Percentiles rank a stretch among this genome's conserved stretches.
phyloP scores from a whole-genome alignment of 37 sponge, comb jelly and placozoan species.

The Beroe ovata region DNA sequence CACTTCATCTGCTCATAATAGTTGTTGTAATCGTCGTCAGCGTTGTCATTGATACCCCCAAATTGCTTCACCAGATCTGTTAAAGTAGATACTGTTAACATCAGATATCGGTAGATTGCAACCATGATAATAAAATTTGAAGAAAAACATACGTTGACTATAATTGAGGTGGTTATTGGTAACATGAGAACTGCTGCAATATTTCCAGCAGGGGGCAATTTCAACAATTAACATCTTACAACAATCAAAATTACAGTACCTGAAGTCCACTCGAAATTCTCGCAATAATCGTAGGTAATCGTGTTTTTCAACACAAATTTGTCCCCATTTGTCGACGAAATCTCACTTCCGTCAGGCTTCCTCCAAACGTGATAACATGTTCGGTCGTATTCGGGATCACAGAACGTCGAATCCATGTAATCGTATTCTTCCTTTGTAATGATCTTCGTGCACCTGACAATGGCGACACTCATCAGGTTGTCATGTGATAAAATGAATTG shows the following conservation, averaged over 20 bases:
- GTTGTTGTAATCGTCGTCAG: neutral
- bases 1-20: neutral
- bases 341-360: neutral
- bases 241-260: no score
- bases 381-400: neutral
- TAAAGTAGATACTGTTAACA: neutral
- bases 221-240: no score
- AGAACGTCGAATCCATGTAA: neutral
- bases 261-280: constrained; percentile 28
- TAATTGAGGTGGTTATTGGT: no score
- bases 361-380: constrained; percentile 3
- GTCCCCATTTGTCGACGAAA: no score
- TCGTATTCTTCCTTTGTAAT: neutral
- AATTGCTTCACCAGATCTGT: neutral
- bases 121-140: no score
- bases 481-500: no score
- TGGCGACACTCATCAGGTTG: no score
- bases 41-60: neutral
- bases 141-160: no score
- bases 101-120: no score
- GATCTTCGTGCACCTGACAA: neutral
- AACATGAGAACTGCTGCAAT: no score
- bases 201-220: no score
- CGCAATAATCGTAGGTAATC: constrained; percentile 12
- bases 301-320: neutral